Percentiles rank a stretch among this genome's conserved stretches.
Conservation (phyloP, 2,888 invertebrate genomes). For the Pollenia griseotomentosa region DNA sequence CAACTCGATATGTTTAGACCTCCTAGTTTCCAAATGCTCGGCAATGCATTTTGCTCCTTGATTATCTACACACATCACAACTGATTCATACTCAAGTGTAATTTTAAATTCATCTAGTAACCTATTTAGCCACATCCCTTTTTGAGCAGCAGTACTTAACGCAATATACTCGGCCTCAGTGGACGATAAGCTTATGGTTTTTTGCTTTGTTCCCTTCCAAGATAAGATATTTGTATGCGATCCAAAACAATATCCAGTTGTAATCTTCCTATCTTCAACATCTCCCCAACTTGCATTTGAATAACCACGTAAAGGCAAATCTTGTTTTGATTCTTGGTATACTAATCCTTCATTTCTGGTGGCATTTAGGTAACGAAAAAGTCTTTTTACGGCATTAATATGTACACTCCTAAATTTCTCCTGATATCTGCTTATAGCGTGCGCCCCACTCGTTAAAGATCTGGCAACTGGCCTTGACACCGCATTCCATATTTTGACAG, state of each 20-base stretch:
- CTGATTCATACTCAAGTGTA: neutral
- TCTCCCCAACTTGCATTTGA: conserved; percentile 4
- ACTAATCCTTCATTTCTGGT: neutral
- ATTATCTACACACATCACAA: conserved; percentile 19
- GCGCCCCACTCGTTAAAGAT: too few species aligned
- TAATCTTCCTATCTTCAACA: neutral
- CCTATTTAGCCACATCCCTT: conserved; percentile 31
- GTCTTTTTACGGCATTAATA: conserved; percentile 11
- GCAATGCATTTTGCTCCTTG: conserved; percentile 36
- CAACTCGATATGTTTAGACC: conserved; percentile 36
- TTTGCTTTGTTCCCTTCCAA: neutral
- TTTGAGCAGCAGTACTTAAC: neutral
- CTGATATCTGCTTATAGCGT: too few species aligned
- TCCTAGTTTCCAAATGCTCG: conserved; percentile 24
- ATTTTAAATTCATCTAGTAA: conserved; percentile 11
- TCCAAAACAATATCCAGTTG: neutral
- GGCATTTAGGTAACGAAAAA: conserved; percentile 17
- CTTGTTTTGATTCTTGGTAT: neutral
- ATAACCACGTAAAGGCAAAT: neutral
- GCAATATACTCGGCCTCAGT: neutral
- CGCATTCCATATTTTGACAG: too few species aligned
- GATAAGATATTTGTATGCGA: too few species aligned
- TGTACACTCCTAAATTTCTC: conserved; percentile 4
- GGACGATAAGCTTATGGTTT: neutral
- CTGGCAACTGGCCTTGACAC: too few species aligned